phyloP scores from a whole-genome alignment of 23 tunicate species.

The Diplosoma virens region DNA sequence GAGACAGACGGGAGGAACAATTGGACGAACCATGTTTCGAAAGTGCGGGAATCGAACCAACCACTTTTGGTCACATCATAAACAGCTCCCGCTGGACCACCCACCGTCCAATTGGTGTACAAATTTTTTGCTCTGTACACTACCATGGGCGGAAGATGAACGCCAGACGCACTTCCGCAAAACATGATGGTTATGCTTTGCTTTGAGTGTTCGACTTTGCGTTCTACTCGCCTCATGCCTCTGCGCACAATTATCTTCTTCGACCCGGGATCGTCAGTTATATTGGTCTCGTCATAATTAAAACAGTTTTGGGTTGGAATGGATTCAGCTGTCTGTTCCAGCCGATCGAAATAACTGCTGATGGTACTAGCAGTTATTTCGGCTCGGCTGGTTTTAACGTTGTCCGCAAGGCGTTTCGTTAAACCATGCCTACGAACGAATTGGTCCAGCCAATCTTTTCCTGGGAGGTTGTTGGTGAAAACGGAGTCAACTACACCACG shows the following conservation, averaged over 20 bases:
- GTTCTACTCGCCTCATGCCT: neutral
- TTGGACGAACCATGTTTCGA: conserved; percentile 3
- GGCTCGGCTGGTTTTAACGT: neutral
- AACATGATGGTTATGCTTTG: neutral
- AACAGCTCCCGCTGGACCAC: conserved; percentile 9
- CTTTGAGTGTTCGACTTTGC: conserved; percentile 4
- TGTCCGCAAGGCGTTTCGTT: conserved; percentile 6
- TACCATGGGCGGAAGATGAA: conserved; percentile 17
- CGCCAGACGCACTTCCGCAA: conserved; percentile 2
- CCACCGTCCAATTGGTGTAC: conserved; percentile 17
- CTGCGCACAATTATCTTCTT: conserved; percentile 15
- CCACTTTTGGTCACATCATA: conserved; percentile 15
- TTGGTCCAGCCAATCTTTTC: conserved; percentile 2
- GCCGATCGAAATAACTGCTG: conserved; percentile 4
- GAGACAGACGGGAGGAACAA: neutral
- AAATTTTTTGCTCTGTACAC: conserved; percentile 7
- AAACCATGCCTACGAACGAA: neutral
- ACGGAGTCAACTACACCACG: neutral
- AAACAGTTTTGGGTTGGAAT: conserved; percentile 7
- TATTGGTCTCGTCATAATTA: conserved; percentile 19
- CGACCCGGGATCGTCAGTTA: conserved; percentile 12
- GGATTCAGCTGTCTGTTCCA: neutral
- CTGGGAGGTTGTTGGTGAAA: conserved; percentile 6
- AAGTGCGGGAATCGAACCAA: conserved; percentile 23
- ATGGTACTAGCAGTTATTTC: neutral